Percentiles rank a stretch among this genome's conserved stretches.
These are phyloP conservation scores for Anthoscopus minutus DNA, from an alignment of 2,113 vertebrate species.

Conservation along the genomic window DNA sequence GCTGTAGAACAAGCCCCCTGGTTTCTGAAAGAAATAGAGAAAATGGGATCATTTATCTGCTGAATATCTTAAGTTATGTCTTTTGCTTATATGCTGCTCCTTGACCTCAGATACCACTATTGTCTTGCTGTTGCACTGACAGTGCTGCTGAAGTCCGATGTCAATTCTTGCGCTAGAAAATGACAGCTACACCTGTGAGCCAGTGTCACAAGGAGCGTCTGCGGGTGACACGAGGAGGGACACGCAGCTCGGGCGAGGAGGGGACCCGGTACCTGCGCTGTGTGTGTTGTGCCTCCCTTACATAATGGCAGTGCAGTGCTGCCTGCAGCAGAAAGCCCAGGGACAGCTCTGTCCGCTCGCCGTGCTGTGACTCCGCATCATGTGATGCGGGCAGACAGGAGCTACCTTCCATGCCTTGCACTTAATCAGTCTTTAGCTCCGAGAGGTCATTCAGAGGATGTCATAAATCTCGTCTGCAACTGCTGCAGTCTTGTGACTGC, in stretches of 20 bases:
- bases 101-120: not conserved
- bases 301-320: not conserved
- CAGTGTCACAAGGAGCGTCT: not conserved
- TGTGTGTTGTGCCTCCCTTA: not conserved
- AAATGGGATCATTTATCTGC: not conserved
- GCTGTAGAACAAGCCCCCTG: not conserved
- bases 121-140: not conserved
- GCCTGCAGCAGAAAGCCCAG: not conserved
- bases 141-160: not conserved
- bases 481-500: constrained; percentile 65
- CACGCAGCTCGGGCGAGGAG: not conserved
- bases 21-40: not conserved
- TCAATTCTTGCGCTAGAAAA: not conserved
- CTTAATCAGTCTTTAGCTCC: constrained; percentile 25
- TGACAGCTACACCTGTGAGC: not conserved
- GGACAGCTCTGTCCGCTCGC: not conserved
- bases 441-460: constrained; percentile 57
- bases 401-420: not conserved
- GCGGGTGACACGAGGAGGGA: accelerated
- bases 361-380: not conserved
- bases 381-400: not conserved
- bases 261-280: accelerated
- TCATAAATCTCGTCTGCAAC: constrained; percentile 46
- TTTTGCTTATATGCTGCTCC: not conserved
- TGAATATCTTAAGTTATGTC: not conserved